Evolutionary conservation across 2,113 vertebrate genomes (phyloP), one percentile per base, ranked within the genome.

Genomic region (Hymenochirus boettgeri): DNA sequence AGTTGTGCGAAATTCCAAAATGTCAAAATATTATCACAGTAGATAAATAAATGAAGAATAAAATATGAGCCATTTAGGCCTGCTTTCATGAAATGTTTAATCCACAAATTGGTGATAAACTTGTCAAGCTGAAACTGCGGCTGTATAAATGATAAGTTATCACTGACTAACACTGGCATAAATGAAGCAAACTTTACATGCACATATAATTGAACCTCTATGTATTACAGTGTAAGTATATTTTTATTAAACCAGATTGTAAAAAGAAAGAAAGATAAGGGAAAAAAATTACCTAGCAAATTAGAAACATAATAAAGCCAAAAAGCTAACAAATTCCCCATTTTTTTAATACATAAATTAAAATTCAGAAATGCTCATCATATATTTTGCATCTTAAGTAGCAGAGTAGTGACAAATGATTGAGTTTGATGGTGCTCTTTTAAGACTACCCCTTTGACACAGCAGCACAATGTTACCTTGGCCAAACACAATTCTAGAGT

Each of bases 91-190:
- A 42, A 42, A 42, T 42, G 39, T 42, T 42, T 42, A 42, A 42
- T 42, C 39, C 39, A 1, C 39, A 42, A 42, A 42, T 42, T 42
- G 39, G 39, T 42, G 39, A 42, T 42, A 42, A 42, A 42, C 13
- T 42, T 42, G 39, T 42, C 39, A 42, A 17, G n/a, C 39, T 42
- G 39, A 42, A 42, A 42, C 39, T 11, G 15, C 15, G n/a, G 39
- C 39, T 42, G n/a, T 42, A 42, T 42, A 42, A 42, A 42, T 42
- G 39, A 42, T 42, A 42, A 17, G 39, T 42, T 42, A 42, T 42
- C 39, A 15, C 39, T 42, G 39, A 42, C 13, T 6, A n/a, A 42
- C 3, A 42, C 15, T 42, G 39, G 39, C 39, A 42, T 17, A 15
- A 6, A 42, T 42, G 22, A 26, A 23, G 22, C 50, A 52, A 52